These are phyloP conservation scores for Halocaridina rubra DNA, from an alignment of 2,888 invertebrate species.

Conservation along the genomic window DNA sequence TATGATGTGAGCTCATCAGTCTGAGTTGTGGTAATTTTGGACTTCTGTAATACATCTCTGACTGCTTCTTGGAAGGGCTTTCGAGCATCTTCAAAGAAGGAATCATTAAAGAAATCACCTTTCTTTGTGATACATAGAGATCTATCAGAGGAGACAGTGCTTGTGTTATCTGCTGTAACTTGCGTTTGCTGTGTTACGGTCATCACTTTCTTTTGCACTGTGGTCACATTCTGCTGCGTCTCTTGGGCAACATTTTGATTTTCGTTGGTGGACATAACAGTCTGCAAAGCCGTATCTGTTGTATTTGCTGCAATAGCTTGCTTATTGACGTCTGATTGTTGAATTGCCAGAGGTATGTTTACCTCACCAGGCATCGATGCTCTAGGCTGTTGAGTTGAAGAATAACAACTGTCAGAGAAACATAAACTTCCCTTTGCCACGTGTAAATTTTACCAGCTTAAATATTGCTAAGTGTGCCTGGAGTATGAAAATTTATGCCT, in stretches of 20 bases:
- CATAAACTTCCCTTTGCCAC: too few species aligned
- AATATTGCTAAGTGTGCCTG: too few species aligned
- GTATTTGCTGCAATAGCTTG: background rate
- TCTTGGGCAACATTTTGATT: background rate
- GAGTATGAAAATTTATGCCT: too few species aligned
- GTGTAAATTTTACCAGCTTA: too few species aligned
- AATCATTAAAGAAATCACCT: conserved; percentile 51
- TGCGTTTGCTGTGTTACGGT: background rate
- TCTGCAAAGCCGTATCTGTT: background rate
- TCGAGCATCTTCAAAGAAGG: conserved; percentile 32
- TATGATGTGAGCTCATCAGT: conserved; percentile 36
- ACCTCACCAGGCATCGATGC: too few species aligned
- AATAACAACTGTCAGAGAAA: too few species aligned
- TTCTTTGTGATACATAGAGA: background rate
- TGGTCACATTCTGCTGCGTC: background rate
- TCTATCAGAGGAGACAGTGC: background rate
- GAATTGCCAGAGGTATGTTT: background rate
- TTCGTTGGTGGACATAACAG: background rate
- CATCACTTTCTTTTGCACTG: background rate
- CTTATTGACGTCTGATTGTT: background rate
- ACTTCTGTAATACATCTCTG: conserved; percentile 23
- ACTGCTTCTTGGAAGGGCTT: conserved; percentile 49
- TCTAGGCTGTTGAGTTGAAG: too few species aligned
- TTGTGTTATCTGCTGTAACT: background rate
- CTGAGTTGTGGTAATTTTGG: conserved; percentile 14